Evolutionary conservation across 2,797 vertebrate genomes (phyloP), one percentile per base, ranked within the genome.

Genomic region (Amblyraja radiata): DNA sequence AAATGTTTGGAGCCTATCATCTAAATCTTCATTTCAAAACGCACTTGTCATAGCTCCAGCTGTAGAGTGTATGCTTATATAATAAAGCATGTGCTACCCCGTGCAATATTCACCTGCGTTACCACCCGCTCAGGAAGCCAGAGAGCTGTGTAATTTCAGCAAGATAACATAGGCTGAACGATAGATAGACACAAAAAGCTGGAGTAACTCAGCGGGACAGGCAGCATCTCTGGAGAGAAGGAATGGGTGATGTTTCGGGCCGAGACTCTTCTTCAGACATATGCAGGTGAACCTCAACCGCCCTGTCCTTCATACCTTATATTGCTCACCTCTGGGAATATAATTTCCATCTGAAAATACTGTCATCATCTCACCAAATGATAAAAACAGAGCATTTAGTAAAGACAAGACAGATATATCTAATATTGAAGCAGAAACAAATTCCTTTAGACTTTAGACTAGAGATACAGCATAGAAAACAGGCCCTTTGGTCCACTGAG

Each of bases 101-200:
- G 96, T 97, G 96, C 95, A 96, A 95, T 95, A 96, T 96, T 97
- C 97, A 97, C 97, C 97, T 97, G 96, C 96, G 96, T 96, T 96
- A 96, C 96, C 96, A 97, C 97, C 97, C 96, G 95, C 95, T 94
- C 95, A 96, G 96, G 97, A 96, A 96, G 95, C 95, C 95, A 95
- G 95, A 95, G 25, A 94, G 54, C 94, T 97, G 96, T 95, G 96
- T 96, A 95, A 95, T 94, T 96, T 97, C 97, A 97, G 94, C 94
- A 95, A 93, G 93, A 95, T 94, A 39, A 74, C 68, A 28, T 76
- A 25, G 71, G 39, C 68, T 91, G 71, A 91, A 74, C 46, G 46
- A 46, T 46, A 46, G 46, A 46, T 46, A 46, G 46, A 46, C 46
- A 46, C 46, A 46, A 46, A 46, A 46, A 46, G 46, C 46, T 46